A percentile compares a stretch with the other conserved stretches of the same genome.
phyloP scores from a whole-genome alignment of 2,113 vertebrate genomes.

The Tetraodon nigroviridis region DNA sequence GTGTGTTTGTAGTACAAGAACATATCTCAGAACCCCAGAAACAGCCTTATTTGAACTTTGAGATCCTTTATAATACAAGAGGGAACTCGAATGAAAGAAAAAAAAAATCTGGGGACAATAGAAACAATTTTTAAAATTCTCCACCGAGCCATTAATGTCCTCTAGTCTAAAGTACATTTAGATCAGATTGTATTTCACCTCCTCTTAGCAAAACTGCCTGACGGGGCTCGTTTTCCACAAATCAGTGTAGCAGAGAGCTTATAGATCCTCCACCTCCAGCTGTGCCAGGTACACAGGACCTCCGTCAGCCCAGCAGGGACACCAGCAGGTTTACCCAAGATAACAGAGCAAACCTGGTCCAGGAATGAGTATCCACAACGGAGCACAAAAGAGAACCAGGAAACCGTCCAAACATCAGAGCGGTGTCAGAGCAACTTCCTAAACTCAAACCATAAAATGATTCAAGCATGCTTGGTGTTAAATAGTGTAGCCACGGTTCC shows the following conservation, averaged over 20 bases:
- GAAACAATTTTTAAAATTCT: background rate
- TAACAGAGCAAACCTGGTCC: background rate
- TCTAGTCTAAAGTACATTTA: too few species aligned
- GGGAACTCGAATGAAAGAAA: too few species aligned
- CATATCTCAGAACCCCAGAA: too few species aligned
- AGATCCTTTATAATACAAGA: too few species aligned
- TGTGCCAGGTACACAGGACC: background rate
- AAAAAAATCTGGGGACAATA: background rate
- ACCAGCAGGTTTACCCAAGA: background rate
- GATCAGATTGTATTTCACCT: too few species aligned
- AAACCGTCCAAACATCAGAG: background rate
- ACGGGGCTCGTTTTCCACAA: background rate
- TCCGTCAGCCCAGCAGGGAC: background rate
- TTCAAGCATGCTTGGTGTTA: constrained; percentile 11
- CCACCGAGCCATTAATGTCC: too few species aligned
- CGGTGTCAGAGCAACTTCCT: too few species aligned
- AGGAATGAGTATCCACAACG: background rate
- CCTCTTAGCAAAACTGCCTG: background rate
- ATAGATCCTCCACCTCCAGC: background rate
- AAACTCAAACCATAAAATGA: background rate
- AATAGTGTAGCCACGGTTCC: constrained; percentile 8
- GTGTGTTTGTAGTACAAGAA: too few species aligned
- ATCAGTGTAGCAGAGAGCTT: background rate
- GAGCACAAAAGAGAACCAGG: background rate
- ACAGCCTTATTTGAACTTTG: too few species aligned